Conservation (phyloP, 2,113 vertebrate genomes). For the Paramormyrops kingsleyae region DNA sequence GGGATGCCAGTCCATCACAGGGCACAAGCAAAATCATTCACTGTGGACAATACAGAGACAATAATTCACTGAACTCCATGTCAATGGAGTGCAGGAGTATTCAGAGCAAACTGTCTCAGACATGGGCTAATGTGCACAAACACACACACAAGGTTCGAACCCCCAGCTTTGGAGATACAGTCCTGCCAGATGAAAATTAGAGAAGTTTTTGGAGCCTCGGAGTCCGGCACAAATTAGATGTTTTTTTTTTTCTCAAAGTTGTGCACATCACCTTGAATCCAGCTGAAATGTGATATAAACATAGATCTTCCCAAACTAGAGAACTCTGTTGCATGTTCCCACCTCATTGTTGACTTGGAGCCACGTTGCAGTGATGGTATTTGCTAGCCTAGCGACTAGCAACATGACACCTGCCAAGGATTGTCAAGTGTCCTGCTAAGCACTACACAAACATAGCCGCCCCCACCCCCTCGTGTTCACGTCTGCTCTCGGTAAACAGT, state of each 20-base stretch:
- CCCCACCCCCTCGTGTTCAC: not conserved
- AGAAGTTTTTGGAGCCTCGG: not conserved
- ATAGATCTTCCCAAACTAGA: not conserved
- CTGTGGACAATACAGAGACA: not conserved
- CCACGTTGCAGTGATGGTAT: not conserved
- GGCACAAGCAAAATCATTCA: not conserved
- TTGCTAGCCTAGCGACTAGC: not conserved
- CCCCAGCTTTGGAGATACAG: not conserved
- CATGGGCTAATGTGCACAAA: not conserved
- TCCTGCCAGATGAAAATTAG: not conserved
- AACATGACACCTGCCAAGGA: not conserved
- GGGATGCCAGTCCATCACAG: not conserved
- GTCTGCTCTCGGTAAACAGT: not conserved
- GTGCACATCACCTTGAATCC: not conserved
- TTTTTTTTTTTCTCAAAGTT: not conserved
- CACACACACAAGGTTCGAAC: not conserved
- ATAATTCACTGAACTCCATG: not conserved
- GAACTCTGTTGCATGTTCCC: not conserved
- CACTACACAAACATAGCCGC: not conserved
- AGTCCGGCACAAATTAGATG: not conserved
- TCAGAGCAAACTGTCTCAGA: not conserved
- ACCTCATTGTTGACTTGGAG: not conserved
- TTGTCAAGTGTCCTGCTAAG: not conserved
- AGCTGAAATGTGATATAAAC: not conserved
- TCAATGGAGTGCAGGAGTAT: not conserved